Base-by-base conservation (phyloP, 2,888 invertebrate genomes). In the Brenthis ino region DNA sequence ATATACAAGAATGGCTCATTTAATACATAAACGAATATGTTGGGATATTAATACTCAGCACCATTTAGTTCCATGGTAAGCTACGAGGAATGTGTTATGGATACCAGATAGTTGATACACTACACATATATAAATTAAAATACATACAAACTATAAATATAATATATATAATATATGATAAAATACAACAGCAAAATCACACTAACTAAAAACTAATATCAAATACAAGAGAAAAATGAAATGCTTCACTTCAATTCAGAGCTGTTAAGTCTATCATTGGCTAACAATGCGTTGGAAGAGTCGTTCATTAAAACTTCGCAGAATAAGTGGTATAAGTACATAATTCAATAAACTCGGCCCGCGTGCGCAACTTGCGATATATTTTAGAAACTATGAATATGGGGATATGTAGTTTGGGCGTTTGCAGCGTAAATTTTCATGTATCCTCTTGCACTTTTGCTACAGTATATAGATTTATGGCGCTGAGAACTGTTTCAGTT, bases 331-430 rank as follows among this genome's bases (percentile, higher is more conserved):
- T 85, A 83, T 84, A 83, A 85, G 85, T 80, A 85, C 84, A 85
- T 89, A 89, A 89, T 90, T 90, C 88, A 91, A 90, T 91, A 89
- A 89, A 82, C 86, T 82, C 79, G 76, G 78, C 80, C 80, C 76
- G 51, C 51, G 16, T 68, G 47, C 72, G 71, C 77, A 83, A 84
- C 80, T 85, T 82, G 72, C 72, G 75, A 79, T 76, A 82, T 85
- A 85, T 84, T 82, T 85, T 79, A 84, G 80, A 58, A 79, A 79
- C 79, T 81, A 79, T 76, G 78, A 79, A 78, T 77, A 69, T 66
- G 1, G 37, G 37, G 37, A 43, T 43, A 11, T 56, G 67, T 68
- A 63, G 64, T 53, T 56, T 37, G 54, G 68, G 70, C 58, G 48
- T 51, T 63, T 63, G 16, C 14, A 16, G 51, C 16, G 16, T 53